Percentiles rank a stretch among this genome's conserved stretches.
These are phyloP conservation scores for Chaetodon trifascialis DNA, from an alignment of 2,113 vertebrate species.

Conservation along the genomic window DNA sequence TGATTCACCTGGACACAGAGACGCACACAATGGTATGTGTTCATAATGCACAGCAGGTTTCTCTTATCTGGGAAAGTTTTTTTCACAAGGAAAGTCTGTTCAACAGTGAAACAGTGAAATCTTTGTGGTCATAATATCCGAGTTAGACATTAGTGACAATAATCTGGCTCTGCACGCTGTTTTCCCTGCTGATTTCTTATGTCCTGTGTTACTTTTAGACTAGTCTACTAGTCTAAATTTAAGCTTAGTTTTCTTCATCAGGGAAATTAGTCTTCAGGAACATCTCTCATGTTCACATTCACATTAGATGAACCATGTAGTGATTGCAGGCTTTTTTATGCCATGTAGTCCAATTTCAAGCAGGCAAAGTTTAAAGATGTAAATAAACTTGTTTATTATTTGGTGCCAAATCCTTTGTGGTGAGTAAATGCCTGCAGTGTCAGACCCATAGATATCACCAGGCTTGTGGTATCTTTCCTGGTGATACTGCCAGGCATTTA, in stretches of 20 bases:
- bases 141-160: no score
- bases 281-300: not conserved
- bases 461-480: not conserved
- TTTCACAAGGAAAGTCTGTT: no score
- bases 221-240: no score
- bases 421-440: not conserved
- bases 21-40: not conserved
- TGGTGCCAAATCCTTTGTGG: not conserved
- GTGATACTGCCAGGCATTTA: no score
- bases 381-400: not conserved
- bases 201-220: no score
- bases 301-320: not conserved
- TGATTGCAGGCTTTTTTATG: not conserved
- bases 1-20: slow-evolving; percentile 88
- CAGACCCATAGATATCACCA: not conserved
- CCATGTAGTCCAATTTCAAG: not conserved
- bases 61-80: no score
- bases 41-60: no score
- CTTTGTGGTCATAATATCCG: no score
- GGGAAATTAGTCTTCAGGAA: no score
- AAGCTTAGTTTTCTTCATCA: not conserved
- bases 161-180: no score
- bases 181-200: no score
- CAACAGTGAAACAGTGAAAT: no score
- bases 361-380: not conserved